Evolutionary conservation across 2,888 invertebrate genomes (phyloP).

Genomic region (Empis livida): DNA sequence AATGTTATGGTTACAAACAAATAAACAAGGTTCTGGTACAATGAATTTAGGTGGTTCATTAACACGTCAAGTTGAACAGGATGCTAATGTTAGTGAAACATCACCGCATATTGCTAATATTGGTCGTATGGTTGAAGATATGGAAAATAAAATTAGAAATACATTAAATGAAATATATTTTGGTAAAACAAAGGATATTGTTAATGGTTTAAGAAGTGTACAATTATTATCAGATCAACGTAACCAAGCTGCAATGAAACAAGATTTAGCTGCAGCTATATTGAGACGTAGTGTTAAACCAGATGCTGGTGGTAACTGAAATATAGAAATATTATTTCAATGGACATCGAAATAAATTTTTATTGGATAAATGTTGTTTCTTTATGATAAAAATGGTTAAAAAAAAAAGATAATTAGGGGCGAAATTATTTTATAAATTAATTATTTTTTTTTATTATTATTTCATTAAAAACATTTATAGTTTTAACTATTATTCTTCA

Average conservation of each 20-base stretch:
- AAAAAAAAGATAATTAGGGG: too few relatives aligned
- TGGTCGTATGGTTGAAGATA: conserved; percentile 97
- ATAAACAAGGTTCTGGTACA: conserved; percentile 89
- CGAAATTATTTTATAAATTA: too few relatives aligned
- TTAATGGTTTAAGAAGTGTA: conserved; percentile 77
- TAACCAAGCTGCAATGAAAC: conserved; percentile 71
- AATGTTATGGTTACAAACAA: conserved; percentile 99
- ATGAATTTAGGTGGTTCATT: conserved; percentile 99
- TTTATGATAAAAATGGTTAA: too few relatives aligned
- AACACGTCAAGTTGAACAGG: conserved; percentile 92
- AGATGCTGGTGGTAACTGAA: conserved; percentile 13
- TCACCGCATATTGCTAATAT: conserved; percentile 98
- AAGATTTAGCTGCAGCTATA: conserved; percentile 72
- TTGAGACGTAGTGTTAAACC: conserved; percentile 66
- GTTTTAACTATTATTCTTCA: too few relatives aligned
- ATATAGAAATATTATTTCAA: too few relatives aligned
- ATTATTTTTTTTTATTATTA: too few relatives aligned
- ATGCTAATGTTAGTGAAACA: conserved; percentile 79
- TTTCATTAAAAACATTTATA: too few relatives aligned
- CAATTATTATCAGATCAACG: conserved; percentile 73
- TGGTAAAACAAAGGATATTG: conserved; percentile 97
- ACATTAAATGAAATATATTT: conserved; percentile 98
- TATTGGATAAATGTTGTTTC: too few relatives aligned
- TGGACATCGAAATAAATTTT: too few relatives aligned
- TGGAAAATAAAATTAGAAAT: conserved; percentile 98